These are phyloP conservation scores for Corythucha ciliata DNA, from an alignment of 2,888 invertebrate species.

Conservation along the genomic window DNA sequence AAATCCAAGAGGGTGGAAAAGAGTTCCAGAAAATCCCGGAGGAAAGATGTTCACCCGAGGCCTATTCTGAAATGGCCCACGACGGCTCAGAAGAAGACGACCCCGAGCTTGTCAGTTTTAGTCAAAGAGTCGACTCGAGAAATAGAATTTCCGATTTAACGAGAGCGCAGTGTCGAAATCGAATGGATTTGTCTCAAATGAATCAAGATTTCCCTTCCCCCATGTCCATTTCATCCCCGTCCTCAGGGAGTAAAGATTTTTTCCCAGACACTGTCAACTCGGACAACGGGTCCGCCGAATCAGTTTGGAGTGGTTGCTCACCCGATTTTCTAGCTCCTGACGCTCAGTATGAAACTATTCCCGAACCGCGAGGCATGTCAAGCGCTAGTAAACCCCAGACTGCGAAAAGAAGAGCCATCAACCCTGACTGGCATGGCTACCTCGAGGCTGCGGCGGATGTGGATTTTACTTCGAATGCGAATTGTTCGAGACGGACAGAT, in stretches of 20 bases:
- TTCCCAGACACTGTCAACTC: slow-evolving; percentile 28
- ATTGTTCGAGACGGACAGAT: slow-evolving; percentile 10
- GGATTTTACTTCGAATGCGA: slow-evolving; percentile 17
- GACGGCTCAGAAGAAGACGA: slow-evolving; percentile 34
- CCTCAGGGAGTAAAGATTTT: slow-evolving; percentile 28
- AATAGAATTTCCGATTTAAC: slow-evolving; percentile 22
- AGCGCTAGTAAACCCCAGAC: slow-evolving; percentile 5
- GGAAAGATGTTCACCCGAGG: slow-evolving; percentile 29
- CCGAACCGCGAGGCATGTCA: slow-evolving; percentile 28
- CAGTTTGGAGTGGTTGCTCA: slow-evolving; percentile 31
- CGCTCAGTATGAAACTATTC: slow-evolving; percentile 34
- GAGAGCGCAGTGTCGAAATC: slow-evolving; percentile 23
- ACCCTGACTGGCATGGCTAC: slow-evolving; percentile 20
- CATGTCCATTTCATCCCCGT: slow-evolving; percentile 31
- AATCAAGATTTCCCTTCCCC: slow-evolving; percentile 30
- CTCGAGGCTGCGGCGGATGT: slow-evolving; percentile 13
- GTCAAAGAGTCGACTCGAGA: slow-evolving; percentile 22
- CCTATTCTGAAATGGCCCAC: slow-evolving; percentile 29
- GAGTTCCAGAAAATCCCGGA: slow-evolving; percentile 30
- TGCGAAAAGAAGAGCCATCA: slow-evolving; percentile 15
- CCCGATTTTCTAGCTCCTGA: slow-evolving; percentile 34
- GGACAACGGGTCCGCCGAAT: slow-evolving; percentile 30
- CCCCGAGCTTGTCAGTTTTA: slow-evolving; percentile 32
- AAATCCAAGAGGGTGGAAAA: slow-evolving; percentile 21
- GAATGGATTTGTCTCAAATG: slow-evolving; percentile 26